Conservation (phyloP, 2,888 invertebrate species). For the Drosophila trichaetosa region DNA sequence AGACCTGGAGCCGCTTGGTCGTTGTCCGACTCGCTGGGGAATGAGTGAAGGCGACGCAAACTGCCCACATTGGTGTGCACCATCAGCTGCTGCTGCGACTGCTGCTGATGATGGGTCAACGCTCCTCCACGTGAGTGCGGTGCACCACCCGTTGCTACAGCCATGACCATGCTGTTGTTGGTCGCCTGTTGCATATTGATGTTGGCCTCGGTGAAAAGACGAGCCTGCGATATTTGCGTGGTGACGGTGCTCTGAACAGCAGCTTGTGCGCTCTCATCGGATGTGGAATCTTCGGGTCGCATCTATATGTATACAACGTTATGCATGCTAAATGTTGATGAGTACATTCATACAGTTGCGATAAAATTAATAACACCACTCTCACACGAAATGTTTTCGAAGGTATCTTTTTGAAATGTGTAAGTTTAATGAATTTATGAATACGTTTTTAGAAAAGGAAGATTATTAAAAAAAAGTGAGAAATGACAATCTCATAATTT, state of each 20-base stretch:
- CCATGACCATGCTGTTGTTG: conserved; percentile 83
- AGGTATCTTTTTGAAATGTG: not conserved
- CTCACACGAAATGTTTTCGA: not conserved
- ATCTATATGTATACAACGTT: conserved; percentile 57
- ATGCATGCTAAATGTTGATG: not conserved
- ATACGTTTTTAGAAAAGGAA: not conserved
- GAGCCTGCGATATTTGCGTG: conserved; percentile 85
- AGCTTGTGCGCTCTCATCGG: conserved; percentile 85
- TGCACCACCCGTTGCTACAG: conserved; percentile 45
- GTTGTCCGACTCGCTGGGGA: conserved; percentile 94
- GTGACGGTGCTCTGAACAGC: conserved; percentile 85
- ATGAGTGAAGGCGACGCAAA: conserved; percentile 92
- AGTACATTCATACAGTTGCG: not conserved
- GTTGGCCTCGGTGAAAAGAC: conserved; percentile 82
- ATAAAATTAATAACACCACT: not conserved
- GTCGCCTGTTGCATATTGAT: conserved; percentile 68
- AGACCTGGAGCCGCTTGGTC: conserved; percentile 87
- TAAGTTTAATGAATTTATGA: not conserved
- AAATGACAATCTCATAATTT: not conserved
- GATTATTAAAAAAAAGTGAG: not conserved
- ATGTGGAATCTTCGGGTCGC: conserved; percentile 85
- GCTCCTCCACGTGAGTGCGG: conserved; percentile 29
- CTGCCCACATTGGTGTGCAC: conserved; percentile 85
- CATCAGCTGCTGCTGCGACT: conserved; percentile 66
- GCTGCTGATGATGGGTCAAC: conserved; percentile 60